These are phyloP conservation scores for Apotomis turbidana DNA, from an alignment of 2,888 invertebrate species.

Conservation along the genomic window DNA sequence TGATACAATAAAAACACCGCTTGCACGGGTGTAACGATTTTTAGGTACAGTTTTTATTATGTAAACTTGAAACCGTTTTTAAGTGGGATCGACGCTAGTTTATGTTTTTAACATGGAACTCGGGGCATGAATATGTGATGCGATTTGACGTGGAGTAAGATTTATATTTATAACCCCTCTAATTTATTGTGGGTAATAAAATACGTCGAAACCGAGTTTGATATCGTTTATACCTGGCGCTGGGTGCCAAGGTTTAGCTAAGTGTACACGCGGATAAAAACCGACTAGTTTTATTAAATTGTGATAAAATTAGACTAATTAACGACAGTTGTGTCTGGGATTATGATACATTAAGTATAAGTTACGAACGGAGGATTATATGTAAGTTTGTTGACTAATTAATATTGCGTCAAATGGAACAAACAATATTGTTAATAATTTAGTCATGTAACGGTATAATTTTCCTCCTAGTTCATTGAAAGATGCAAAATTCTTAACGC, in stretches of 20 bases:
- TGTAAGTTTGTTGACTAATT: not conserved
- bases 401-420: not conserved
- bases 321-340: slow-evolving; percentile 10
- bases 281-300: slow-evolving; percentile 25
- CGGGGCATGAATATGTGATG: slow-evolving; percentile 74
- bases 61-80: slow-evolving; percentile 34
- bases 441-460: slow-evolving; percentile 4
- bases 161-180: slow-evolving; percentile 78
- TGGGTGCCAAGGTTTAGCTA: slow-evolving; percentile 44
- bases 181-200: slow-evolving; percentile 76
- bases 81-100: slow-evolving; percentile 59
- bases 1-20: slow-evolving; percentile 9
- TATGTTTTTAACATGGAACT: slow-evolving; percentile 65
- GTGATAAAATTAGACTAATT: slow-evolving; percentile 26
- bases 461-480: not conserved
- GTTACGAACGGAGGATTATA: not conserved
- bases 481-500: slow-evolving; percentile 1
- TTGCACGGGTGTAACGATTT: slow-evolving; percentile 6
- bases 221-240: slow-evolving; percentile 57
- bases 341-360: not conserved
- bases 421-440: not conserved
- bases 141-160: slow-evolving; percentile 75
- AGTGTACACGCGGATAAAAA: slow-evolving; percentile 35
- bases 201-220: slow-evolving; percentile 68
- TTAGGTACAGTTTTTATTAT: slow-evolving; percentile 33